phyloP scores from a whole-genome alignment of 2,113 vertebrate genomes.

The Corythoichthys haematopterus region DNA sequence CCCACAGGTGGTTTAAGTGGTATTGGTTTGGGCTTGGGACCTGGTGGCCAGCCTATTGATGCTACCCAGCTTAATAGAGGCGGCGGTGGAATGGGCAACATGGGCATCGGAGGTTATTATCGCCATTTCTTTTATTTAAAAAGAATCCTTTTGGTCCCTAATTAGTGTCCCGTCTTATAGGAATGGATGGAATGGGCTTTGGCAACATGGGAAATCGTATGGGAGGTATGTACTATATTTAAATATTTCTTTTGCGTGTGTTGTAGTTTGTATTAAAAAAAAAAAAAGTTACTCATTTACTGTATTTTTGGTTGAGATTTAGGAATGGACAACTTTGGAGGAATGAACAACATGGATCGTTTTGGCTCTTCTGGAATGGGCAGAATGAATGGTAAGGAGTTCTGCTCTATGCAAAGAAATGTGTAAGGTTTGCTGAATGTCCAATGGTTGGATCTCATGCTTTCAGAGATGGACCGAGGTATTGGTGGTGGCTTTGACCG shows the following conservation, averaged over 20 bases:
- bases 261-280: background rate
- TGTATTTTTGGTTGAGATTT: slow-evolving; percentile 19
- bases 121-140: no score
- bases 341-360: slow-evolving; percentile 85
- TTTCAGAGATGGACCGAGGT: slow-evolving; percentile 84
- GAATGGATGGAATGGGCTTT: slow-evolving; percentile 94
- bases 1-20: slow-evolving; percentile 90
- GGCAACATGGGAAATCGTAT: slow-evolving; percentile 88
- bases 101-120: slow-evolving; percentile 84
- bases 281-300: background rate
- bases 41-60: slow-evolving; percentile 94
- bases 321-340: slow-evolving; percentile 92
- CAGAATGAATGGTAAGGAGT: slow-evolving; percentile 83
- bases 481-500: slow-evolving; percentile 84
- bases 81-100: slow-evolving; percentile 80
- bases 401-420: background rate
- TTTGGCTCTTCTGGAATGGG: slow-evolving; percentile 89
- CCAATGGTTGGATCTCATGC: slow-evolving; percentile 57
- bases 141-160: background rate
- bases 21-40: slow-evolving; percentile 91
- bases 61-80: slow-evolving; percentile 89
- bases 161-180: slow-evolving; percentile 49
- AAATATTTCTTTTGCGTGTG: background rate
- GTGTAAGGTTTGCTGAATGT: slow-evolving; percentile 26
- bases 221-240: slow-evolving; percentile 75